phyloP scores from a whole-genome alignment of 2,888 invertebrate genomes.

The Exephanes ischioxanthus region DNA sequence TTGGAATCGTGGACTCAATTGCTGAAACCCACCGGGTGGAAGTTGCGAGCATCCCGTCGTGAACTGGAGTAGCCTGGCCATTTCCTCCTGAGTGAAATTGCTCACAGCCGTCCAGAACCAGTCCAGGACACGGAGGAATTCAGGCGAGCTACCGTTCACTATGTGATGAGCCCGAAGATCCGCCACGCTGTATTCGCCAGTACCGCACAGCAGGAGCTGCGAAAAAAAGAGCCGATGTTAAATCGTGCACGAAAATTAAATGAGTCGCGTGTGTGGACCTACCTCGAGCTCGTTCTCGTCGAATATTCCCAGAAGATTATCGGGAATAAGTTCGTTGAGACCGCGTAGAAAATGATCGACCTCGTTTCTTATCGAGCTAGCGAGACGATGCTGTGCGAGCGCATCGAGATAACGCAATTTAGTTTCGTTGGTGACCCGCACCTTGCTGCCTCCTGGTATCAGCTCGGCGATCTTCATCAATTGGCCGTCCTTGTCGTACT shows the following conservation, averaged over 20 bases:
- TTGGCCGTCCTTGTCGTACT: conserved; percentile 92
- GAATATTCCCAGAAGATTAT: conserved; percentile 96
- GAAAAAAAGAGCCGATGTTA: conserved; percentile 66
- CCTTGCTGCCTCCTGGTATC: conserved; percentile 92
- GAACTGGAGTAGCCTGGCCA: conserved; percentile 96
- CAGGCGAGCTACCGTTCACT: conserved; percentile 92
- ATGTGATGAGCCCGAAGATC: conserved; percentile 96
- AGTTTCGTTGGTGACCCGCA: conserved; percentile 90
- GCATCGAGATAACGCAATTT: conserved; percentile 95
- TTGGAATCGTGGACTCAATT: conserved; percentile 96
- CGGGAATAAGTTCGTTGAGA: conserved; percentile 95
- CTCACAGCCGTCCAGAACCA: conserved; percentile 97
- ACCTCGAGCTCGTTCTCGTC: conserved; percentile 98
- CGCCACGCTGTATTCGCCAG: conserved; percentile 95
- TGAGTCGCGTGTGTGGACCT: conserved; percentile 41
- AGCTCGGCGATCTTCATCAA: conserved; percentile 91
- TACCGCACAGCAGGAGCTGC: conserved; percentile 96
- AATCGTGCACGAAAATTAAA: conserved; percentile 10
- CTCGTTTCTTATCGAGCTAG: conserved; percentile 93
- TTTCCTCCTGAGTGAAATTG: conserved; percentile 96
- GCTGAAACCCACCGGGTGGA: conserved; percentile 95
- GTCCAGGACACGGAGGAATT: conserved; percentile 93
- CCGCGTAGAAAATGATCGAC: conserved; percentile 96
- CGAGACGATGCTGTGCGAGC: conserved; percentile 95
- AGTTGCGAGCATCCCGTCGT: conserved; percentile 97